These are phyloP conservation scores for Allophyes oxyacanthae DNA, from an alignment of 2,888 invertebrate species.

Conservation along the genomic window DNA sequence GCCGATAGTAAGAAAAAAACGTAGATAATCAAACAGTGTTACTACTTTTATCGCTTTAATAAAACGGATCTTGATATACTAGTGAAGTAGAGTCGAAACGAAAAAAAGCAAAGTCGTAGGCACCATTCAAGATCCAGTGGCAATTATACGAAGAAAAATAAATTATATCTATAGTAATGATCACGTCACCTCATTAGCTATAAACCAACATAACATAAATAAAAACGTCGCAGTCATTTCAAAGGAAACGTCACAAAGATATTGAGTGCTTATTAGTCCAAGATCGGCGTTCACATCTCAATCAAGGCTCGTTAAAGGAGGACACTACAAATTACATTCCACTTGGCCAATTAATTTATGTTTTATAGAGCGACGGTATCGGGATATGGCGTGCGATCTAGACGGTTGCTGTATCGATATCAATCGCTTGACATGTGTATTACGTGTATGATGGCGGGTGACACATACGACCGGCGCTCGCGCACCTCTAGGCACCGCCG, in stretches of 20 bases:
- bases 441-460: conserved; percentile 54
- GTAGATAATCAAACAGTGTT: background rate
- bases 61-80: conserved; percentile 6
- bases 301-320: conserved; percentile 68
- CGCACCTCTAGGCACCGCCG: conserved; percentile 19
- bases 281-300: conserved; percentile 60
- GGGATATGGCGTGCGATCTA: conserved; percentile 59
- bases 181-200: conserved; percentile 39
- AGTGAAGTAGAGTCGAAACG: conserved; percentile 5
- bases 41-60: background rate
- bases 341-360: conserved; percentile 68
- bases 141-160: conserved; percentile 27
- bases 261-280: conserved; percentile 44
- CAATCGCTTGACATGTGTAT: conserved; percentile 71
- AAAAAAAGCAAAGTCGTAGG: background rate
- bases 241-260: conserved; percentile 39
- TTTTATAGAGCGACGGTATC: conserved; percentile 64
- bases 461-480: conserved; percentile 26
- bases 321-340: conserved; percentile 68
- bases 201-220: conserved; percentile 31
- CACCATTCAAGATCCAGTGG: conserved; percentile 18
- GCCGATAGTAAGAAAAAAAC: background rate
- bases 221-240: conserved; percentile 33
- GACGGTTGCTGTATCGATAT: conserved; percentile 68
- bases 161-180: conserved; percentile 29